phyloP scores from a whole-genome alignment of 2,888 invertebrate species.

The Apamea monoglypha region DNA sequence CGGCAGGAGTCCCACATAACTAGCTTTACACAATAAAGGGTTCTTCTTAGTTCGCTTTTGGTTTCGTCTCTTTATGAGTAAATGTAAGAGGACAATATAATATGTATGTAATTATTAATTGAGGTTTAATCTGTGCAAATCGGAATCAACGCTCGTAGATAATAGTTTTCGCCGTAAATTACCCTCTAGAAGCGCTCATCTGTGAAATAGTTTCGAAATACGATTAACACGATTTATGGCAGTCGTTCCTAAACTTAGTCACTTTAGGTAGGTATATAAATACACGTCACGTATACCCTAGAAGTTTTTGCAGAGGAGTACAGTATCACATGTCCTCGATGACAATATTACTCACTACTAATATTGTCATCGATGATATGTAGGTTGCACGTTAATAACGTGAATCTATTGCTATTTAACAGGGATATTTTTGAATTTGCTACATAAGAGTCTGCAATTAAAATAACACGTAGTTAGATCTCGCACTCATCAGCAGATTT shows the following conservation, averaged over 20 bases:
- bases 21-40: background rate
- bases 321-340: background rate
- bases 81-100: background rate
- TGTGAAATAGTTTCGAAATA: slow-evolving; percentile 45
- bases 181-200: slow-evolving; percentile 24
- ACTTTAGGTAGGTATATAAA: background rate
- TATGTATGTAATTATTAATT: background rate
- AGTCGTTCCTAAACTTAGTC: slow-evolving; percentile 20
- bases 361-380: background rate
- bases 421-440: background rate
- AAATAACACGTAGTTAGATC: background rate
- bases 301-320: background rate
- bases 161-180: slow-evolving; percentile 1
- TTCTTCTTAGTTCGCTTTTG: background rate
- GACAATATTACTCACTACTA: background rate
- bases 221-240: slow-evolving; percentile 45
- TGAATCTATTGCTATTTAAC: background rate
- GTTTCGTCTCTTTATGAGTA: too few relatives aligned
- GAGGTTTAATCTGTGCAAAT: background rate
- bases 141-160: background rate
- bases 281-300: background rate
- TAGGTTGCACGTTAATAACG: background rate
- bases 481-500: background rate
- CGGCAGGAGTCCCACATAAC: background rate
- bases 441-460: background rate